A percentile compares a stretch with the other conserved stretches of the same genome.
Evolutionary conservation across 2,113 vertebrate species (phyloP).

Genomic region (Varanus salvator): DNA sequence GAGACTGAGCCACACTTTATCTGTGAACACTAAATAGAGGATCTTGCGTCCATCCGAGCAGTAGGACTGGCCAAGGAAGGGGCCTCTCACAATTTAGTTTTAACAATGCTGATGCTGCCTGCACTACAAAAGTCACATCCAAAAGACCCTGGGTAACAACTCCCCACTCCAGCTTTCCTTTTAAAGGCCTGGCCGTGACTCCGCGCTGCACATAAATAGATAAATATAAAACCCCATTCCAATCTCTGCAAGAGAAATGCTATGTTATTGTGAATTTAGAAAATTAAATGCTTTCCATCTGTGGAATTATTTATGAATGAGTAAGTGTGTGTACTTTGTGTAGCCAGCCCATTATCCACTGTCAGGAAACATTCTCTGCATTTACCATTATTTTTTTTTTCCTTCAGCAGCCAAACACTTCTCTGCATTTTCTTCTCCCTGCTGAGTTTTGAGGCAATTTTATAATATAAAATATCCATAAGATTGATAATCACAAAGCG

Average conservation of each 20-base stretch:
- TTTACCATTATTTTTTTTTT: constrained; percentile 55
- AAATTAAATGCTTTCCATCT: constrained; percentile 58
- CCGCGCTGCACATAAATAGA: constrained; percentile 54
- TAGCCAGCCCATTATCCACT: constrained; percentile 41
- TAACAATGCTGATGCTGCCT: constrained; percentile 24
- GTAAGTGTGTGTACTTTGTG: constrained; percentile 38
- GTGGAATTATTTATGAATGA: constrained; percentile 60
- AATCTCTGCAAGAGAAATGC: constrained; percentile 32
- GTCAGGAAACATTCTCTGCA: constrained; percentile 41
- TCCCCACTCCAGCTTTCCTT: constrained; percentile 44
- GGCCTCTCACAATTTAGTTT: constrained; percentile 40
- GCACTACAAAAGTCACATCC: constrained; percentile 28
- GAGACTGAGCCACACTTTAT: constrained; percentile 1
- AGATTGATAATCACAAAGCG: constrained; percentile 56
- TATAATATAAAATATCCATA: constrained; percentile 58
- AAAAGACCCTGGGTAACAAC: constrained; percentile 51
- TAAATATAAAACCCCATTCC: constrained; percentile 39
- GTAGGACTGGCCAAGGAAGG: constrained; percentile 20
- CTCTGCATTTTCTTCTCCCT: constrained; percentile 54
- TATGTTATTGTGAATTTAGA: constrained; percentile 49
- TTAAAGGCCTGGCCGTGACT: constrained; percentile 33
- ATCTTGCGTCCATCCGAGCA: constrained; percentile 48
- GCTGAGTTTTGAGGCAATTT: constrained; percentile 55
- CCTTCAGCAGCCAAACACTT: constrained; percentile 42
- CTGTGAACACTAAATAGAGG: constrained; percentile 29